Conservation (phyloP, 2,113 vertebrate genomes). For the Limanda limanda region DNA sequence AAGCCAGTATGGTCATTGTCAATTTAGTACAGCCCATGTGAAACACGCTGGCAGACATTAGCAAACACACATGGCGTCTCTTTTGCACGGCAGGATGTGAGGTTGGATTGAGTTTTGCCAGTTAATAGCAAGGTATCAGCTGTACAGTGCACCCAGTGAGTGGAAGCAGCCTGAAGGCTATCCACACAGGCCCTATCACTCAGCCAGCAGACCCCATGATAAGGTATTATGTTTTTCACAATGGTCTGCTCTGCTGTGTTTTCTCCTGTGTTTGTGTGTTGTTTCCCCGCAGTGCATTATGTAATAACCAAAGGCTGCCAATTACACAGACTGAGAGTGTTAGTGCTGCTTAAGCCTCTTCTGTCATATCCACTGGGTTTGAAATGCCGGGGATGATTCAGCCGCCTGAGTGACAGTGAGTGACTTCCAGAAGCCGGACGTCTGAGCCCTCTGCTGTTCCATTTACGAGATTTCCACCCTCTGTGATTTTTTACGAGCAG, state of each 20-base stretch:
- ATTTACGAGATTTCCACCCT: slow-evolving; percentile 9
- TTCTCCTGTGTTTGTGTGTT: slow-evolving; percentile 57
- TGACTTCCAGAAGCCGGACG: slow-evolving; percentile 37
- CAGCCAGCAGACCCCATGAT: slow-evolving; percentile 63
- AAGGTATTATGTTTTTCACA: slow-evolving; percentile 69
- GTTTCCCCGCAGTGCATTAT: slow-evolving; percentile 44
- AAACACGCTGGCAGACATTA: slow-evolving; percentile 13
- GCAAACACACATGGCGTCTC: slow-evolving; percentile 15
- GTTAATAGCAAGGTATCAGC: slow-evolving; percentile 71
- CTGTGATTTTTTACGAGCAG: slow-evolving; percentile 20
- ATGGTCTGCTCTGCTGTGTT: slow-evolving; percentile 66
- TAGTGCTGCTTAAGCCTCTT: slow-evolving; percentile 48
- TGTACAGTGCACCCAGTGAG: slow-evolving; percentile 52
- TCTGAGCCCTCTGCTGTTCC: slow-evolving; percentile 5
- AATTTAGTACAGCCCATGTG: slow-evolving; percentile 47
- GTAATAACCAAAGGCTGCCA: slow-evolving; percentile 62
- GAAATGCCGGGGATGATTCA: slow-evolving; percentile 36
- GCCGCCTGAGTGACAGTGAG: slow-evolving; percentile 25
- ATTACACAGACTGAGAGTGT: slow-evolving; percentile 51
- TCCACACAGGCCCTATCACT: slow-evolving; percentile 71
- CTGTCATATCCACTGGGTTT: slow-evolving; percentile 32
- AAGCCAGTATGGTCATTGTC: slow-evolving; percentile 56
- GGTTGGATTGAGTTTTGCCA: slow-evolving; percentile 63
- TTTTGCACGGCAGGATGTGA: slow-evolving; percentile 42
- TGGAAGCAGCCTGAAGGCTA: slow-evolving; percentile 58